phyloP scores from a whole-genome alignment of 2,888 invertebrate genomes.

The Melieria picta region DNA sequence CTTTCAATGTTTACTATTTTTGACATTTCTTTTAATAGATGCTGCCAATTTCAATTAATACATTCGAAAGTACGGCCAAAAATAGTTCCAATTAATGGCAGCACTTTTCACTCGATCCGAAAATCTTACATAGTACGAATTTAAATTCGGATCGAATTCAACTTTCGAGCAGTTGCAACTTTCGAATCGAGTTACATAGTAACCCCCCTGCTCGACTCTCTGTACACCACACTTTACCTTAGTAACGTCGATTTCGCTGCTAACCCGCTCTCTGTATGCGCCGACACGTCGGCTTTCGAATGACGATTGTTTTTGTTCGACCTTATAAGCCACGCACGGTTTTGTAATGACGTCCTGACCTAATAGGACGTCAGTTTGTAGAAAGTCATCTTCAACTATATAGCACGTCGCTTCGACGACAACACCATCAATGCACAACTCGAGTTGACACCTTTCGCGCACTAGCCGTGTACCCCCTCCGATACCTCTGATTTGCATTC shows the following conservation, averaged over 20 bases:
- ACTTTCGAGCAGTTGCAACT: too few species aligned
- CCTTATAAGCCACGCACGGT: too few species aligned
- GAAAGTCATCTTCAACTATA: conserved; percentile 32
- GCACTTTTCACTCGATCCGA: too few species aligned
- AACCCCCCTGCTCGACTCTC: neutral
- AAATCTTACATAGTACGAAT: too few species aligned
- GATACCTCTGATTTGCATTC: conserved; percentile 33
- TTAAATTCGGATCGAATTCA: too few species aligned
- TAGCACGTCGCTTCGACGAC: conserved; percentile 13
- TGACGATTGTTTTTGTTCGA: neutral
- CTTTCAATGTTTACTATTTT: too few species aligned
- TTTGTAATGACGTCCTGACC: conserved; percentile 31
- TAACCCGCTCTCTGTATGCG: conserved; percentile 10
- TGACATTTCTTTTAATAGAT: too few species aligned
- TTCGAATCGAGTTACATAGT: too few species aligned
- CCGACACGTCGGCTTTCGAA: conserved; percentile 12
- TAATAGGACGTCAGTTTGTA: conserved; percentile 32
- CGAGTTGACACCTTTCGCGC: conserved; percentile 21
- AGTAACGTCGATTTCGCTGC: neutral
- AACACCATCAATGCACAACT: conserved; percentile 29
- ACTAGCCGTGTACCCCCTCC: conserved; percentile 30
- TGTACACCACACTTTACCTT: neutral
- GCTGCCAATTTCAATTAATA: too few species aligned
- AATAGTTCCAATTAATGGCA: too few species aligned
- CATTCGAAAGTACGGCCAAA: too few species aligned